Conservation (phyloP, 92 coral and sea anemone species). For the Umimayanthus kanabou region DNA sequence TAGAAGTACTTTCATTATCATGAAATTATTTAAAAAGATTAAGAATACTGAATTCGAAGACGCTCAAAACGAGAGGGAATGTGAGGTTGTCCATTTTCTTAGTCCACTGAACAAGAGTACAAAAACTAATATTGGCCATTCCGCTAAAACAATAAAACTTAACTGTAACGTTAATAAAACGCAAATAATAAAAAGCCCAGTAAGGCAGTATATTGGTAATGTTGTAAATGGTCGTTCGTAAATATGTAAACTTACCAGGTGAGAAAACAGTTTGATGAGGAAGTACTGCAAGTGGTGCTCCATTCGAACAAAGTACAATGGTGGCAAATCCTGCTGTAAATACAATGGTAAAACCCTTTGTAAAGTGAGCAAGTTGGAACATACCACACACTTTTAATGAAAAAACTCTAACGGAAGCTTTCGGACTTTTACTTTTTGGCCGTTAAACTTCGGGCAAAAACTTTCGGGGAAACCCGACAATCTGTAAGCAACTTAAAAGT, state of each 20-base stretch:
- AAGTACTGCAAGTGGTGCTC: constrained; percentile 89
- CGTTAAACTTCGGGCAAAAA: background rate
- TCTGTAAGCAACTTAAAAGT: too few species aligned
- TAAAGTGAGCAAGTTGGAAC: background rate
- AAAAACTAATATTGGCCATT: too few species aligned
- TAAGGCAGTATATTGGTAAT: too few species aligned
- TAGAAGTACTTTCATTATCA: too few species aligned
- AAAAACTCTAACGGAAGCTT: too few species aligned
- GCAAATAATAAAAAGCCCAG: too few species aligned
- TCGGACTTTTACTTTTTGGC: background rate
- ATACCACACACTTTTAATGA: background rate
- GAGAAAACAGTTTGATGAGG: constrained; percentile 69
- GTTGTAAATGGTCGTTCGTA: background rate
- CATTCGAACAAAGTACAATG: constrained; percentile 71
- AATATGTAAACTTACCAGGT: constrained; percentile 67
- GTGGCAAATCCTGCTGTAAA: constrained; percentile 47
- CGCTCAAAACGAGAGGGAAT: background rate
- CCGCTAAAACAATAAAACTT: too few species aligned
- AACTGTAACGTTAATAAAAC: too few species aligned
- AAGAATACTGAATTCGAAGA: background rate
- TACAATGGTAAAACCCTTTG: background rate
- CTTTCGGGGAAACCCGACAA: too few species aligned
- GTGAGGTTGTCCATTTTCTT: background rate
- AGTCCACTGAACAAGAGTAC: too few species aligned
- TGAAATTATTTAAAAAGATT: too few species aligned